Evolutionary conservation across 2,888 invertebrate genomes (phyloP).

Genomic region (Bombylius discolor): DNA sequence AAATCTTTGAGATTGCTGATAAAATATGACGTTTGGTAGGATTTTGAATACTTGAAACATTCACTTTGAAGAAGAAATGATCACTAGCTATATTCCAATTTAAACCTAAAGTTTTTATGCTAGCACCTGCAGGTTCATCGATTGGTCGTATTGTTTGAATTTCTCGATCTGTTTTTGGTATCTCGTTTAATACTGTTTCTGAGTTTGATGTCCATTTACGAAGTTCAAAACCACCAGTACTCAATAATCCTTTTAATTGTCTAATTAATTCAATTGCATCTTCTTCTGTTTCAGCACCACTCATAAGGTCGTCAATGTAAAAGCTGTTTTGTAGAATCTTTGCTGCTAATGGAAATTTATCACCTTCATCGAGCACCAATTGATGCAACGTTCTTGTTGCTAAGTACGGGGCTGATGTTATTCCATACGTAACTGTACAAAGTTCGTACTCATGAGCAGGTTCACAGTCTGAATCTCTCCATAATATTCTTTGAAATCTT

Average conservation of each 20-base stretch:
- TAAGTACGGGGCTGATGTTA: conserved; percentile 12
- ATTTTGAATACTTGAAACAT: background rate
- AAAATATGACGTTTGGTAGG: conserved; percentile 2
- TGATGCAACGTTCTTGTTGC: conserved; percentile 11
- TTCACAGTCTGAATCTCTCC: background rate
- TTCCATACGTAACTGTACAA: conserved; percentile 13
- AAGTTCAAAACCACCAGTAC: background rate
- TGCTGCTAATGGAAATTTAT: conserved; percentile 7
- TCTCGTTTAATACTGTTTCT: background rate
- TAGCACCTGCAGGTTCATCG: background rate
- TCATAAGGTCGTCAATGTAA: conserved; percentile 13
- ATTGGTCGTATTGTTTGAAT: background rate
- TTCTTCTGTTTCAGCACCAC: conserved; percentile 8
- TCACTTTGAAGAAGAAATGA: background rate
- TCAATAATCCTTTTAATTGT: background rate
- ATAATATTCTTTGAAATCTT: conserved; percentile 13
- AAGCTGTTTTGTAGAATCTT: conserved; percentile 3
- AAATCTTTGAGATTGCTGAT: background rate
- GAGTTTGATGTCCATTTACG: background rate
- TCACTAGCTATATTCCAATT: background rate
- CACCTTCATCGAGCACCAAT: conserved; percentile 5
- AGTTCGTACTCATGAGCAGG: conserved; percentile 8
- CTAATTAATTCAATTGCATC: background rate
- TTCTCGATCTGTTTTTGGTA: background rate
- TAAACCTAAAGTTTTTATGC: background rate